phyloP scores from a whole-genome alignment of 2,113 vertebrate genomes.

The Halcyon malimbica region DNA sequence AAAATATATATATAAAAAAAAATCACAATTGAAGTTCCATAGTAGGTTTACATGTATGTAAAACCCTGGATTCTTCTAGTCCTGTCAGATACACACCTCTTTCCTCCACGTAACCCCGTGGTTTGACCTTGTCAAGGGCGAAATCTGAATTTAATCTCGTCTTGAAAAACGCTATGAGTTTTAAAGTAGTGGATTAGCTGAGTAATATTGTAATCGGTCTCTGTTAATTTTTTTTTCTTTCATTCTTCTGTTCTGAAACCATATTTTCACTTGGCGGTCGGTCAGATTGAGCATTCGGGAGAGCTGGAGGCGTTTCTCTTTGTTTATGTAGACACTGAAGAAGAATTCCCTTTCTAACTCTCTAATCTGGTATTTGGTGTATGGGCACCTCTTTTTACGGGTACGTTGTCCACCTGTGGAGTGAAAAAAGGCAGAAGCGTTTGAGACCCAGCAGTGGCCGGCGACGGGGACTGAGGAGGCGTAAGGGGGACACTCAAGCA shows the following conservation, averaged over 20 bases:
- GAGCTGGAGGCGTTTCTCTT: slow-evolving; percentile 96
- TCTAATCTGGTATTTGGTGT: slow-evolving; percentile 97
- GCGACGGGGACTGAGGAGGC: not conserved
- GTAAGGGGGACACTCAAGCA: not conserved
- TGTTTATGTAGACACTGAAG: slow-evolving; percentile 99
- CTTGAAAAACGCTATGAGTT: slow-evolving; percentile 62
- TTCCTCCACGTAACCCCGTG: slow-evolving; percentile 69
- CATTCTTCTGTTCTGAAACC: slow-evolving; percentile 99
- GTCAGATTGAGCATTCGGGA: slow-evolving; percentile 98
- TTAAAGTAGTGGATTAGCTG: slow-evolving; percentile 94
- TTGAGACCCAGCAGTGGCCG: not conserved
- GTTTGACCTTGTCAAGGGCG: slow-evolving; percentile 81
- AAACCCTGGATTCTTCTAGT: slow-evolving; percentile 53
- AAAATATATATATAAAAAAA: not conserved
- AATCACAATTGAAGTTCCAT: slow-evolving; percentile 22
- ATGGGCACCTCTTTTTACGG: slow-evolving; percentile 97
- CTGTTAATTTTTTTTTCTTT: slow-evolving; percentile 99
- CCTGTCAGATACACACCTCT: slow-evolving; percentile 56
- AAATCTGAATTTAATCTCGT: slow-evolving; percentile 76
- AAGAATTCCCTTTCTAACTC: slow-evolving; percentile 98
- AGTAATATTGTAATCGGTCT: slow-evolving; percentile 98
- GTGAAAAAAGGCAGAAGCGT: slow-evolving; percentile 56
- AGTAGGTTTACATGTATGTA: slow-evolving; percentile 25
- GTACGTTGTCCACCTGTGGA: slow-evolving; percentile 92
- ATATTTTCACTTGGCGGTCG: slow-evolving; percentile 98